Conservation (phyloP, 2,797 vertebrate species). For the Australoheros facetus region DNA sequence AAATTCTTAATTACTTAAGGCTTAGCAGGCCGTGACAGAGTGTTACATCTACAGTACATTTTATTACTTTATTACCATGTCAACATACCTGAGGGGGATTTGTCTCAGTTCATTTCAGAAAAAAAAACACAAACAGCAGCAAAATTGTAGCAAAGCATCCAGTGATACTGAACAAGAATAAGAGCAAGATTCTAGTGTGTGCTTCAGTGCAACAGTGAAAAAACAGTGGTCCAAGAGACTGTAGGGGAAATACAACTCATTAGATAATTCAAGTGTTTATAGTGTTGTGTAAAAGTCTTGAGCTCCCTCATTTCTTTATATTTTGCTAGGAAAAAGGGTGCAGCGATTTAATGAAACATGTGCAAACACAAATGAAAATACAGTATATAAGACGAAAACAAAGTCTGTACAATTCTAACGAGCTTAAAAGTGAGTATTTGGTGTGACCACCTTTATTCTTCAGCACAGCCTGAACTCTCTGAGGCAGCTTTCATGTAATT, state of each 20-base stretch:
- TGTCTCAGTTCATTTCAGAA: slow-evolving; percentile 6
- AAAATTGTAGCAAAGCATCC: not conserved
- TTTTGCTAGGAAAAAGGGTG: too few species aligned
- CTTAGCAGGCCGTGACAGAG: slow-evolving; percentile 12
- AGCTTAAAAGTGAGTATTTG: too few species aligned
- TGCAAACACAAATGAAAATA: too few species aligned
- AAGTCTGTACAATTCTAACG: too few species aligned
- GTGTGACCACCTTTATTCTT: not conserved
- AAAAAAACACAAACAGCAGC: not conserved
- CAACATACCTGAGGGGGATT: slow-evolving; percentile 26
- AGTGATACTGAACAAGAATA: not conserved
- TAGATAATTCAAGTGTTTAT: not conserved
- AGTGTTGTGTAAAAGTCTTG: too few species aligned
- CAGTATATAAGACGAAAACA: too few species aligned
- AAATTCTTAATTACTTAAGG: slow-evolving; percentile 13
- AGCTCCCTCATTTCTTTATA: too few species aligned
- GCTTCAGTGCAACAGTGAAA: not conserved
- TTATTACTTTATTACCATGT: slow-evolving; percentile 38
- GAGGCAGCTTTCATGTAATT: not conserved
- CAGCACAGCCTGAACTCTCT: not conserved
- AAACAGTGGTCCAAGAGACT: not conserved
- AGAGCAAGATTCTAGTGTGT: not conserved
- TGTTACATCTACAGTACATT: slow-evolving; percentile 6
- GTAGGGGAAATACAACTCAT: not conserved
- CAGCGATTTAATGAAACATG: too few species aligned